A percentile compares a stretch with the other conserved stretches of the same genome.
These are phyloP conservation scores for Myotis vivesi DNA, from an alignment of 2,797 vertebrate species.

Conservation along the genomic window DNA sequence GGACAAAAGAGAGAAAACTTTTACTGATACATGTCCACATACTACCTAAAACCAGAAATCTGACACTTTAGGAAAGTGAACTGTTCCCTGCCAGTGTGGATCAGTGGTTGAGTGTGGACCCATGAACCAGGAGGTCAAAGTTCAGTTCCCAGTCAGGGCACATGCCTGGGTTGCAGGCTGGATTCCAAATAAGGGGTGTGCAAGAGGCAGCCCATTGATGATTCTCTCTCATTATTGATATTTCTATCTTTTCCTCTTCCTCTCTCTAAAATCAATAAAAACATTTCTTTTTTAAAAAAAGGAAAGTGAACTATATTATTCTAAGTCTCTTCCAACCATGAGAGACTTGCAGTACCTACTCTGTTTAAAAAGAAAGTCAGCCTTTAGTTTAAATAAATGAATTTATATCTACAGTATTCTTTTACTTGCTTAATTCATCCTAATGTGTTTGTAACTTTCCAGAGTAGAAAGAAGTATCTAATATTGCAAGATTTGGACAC, in stretches of 20 bases:
- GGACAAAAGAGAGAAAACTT: neutral
- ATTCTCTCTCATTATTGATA: no score
- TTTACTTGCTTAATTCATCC: constrained; percentile 39
- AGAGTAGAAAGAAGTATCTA: constrained; percentile 31
- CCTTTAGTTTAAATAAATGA: constrained; percentile 31
- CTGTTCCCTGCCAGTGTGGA: neutral
- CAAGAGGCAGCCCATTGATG: no score
- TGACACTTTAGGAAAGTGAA: neutral
- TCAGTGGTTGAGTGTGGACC: no score
- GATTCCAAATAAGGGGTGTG: no score
- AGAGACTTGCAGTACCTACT: neutral
- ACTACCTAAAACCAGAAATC: neutral
- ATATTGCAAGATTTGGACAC: constrained; percentile 22
- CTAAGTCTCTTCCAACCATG: neutral
- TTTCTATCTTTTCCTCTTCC: no score
- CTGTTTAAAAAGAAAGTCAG: constrained; percentile 42
- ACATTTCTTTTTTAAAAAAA: neutral
- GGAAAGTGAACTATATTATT: constrained; percentile 26
- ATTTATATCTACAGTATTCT: constrained; percentile 18
- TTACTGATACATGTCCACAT: neutral
- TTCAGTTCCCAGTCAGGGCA: no score
- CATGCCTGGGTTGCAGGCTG: no score
- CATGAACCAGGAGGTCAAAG: no score
- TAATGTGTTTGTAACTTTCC: neutral
- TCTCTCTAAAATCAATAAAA: no score